Evolutionary conservation across 2,113 vertebrate species (phyloP).

Genomic region (Catharus minimus): DNA sequence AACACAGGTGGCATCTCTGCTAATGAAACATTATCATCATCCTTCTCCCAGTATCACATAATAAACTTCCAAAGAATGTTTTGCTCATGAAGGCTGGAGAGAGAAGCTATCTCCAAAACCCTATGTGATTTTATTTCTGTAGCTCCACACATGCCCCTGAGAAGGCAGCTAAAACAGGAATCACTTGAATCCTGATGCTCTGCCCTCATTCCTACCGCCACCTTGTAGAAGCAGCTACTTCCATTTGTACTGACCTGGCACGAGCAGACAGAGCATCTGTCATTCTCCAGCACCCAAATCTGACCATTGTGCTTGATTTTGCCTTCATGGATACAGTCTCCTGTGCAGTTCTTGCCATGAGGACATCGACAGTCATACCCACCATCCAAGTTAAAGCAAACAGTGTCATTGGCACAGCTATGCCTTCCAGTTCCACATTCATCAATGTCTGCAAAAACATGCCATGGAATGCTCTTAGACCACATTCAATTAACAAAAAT

Average conservation of each 20-base stretch:
- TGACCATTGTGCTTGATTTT: constrained; percentile 96
- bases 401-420: constrained; percentile 94
- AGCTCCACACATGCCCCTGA: neutral
- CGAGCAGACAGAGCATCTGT: constrained; percentile 95
- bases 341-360: constrained; percentile 95
- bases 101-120: neutral
- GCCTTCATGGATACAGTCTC: constrained; percentile 91
- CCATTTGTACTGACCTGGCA: constrained; percentile 84
- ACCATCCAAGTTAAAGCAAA: constrained; percentile 98
- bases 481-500: constrained; percentile 23
- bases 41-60: neutral
- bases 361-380: constrained; percentile 98
- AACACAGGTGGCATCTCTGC: neutral
- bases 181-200: rapidly evolving
- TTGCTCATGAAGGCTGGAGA: neutral
- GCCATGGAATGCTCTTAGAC: constrained; percentile 2
- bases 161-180: neutral
- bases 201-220: neutral
- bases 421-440: constrained; percentile 94
- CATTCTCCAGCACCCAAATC: constrained; percentile 97
- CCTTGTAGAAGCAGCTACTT: neutral
- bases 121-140: neutral
- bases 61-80: neutral
- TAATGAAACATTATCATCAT: neutral
- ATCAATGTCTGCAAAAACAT: constrained; percentile 87